Evolutionary conservation across 92 coral and sea anemone species (phyloP).

Genomic region (Galaxea fascicularis): DNA sequence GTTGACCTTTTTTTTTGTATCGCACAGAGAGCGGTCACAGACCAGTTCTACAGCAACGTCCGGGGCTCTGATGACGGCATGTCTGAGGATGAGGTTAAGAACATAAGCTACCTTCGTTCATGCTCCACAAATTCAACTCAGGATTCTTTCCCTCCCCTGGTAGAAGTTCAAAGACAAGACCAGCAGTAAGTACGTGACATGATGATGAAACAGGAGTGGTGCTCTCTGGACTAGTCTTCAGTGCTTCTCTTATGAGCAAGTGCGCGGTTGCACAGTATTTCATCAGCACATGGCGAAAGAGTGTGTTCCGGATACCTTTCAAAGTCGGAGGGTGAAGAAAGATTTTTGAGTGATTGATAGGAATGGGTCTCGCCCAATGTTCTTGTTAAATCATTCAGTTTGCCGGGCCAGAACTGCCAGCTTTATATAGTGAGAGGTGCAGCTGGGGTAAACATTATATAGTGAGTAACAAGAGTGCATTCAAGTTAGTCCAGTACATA

Average conservation of each 20-base stretch:
- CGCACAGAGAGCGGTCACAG: constrained; percentile 16
- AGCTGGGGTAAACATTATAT: too few species aligned
- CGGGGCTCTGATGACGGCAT: constrained; percentile 59
- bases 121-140: constrained; percentile 4
- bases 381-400: too few species aligned
- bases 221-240: neutral
- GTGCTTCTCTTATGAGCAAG: neutral
- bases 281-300: too few species aligned
- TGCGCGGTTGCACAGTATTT: neutral
- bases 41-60: constrained; percentile 48
- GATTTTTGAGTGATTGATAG: too few species aligned
- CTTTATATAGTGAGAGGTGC: too few species aligned
- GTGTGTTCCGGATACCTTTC: too few species aligned
- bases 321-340: too few species aligned
- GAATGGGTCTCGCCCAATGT: too few species aligned
- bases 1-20: constrained; percentile 10
- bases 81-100: constrained; percentile 70
- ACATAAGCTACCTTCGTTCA: constrained; percentile 33
- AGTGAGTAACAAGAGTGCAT: too few species aligned
- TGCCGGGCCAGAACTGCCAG: too few species aligned
- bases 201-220: too few species aligned
- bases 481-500: too few species aligned
- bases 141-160: constrained; percentile 70
- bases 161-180: constrained; percentile 54
- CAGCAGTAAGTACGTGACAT: neutral